These are phyloP conservation scores for Lycaon pictus DNA, from an alignment of 2,113 vertebrate genomes.

Conservation along the genomic window DNA sequence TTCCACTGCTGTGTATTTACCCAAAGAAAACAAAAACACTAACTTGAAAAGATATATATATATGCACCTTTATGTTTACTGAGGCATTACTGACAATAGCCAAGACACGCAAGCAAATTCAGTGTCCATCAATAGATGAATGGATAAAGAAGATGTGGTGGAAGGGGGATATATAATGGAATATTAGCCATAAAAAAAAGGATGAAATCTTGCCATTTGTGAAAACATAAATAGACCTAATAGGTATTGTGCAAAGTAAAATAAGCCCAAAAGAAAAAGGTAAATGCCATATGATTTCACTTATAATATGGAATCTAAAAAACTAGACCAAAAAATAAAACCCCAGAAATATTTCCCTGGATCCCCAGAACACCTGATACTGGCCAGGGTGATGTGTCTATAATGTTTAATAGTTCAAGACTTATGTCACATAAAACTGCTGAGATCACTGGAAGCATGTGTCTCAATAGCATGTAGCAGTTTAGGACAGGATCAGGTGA, in stretches of 20 bases:
- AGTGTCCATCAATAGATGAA: neutral
- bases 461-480: neutral
- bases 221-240: neutral
- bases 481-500: neutral
- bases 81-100: neutral
- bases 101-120: neutral
- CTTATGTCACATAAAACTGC: neutral
- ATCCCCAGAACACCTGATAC: neutral
- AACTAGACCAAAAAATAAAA: too few relatives aligned
- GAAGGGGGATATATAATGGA: neutral
- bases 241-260: neutral
- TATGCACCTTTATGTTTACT: neutral
- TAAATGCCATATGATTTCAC: neutral
- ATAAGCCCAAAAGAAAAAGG: neutral
- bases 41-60: neutral
- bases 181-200: neutral
- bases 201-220: neutral
- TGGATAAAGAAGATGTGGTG: constrained; percentile 72
- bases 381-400: neutral
- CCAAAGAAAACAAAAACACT: neutral
- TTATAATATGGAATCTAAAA: neutral
- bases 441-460: neutral
- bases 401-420: neutral
- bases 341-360: neutral
- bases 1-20: neutral